phyloP scores from a whole-genome alignment of 2,797 vertebrate species.

The Etheostoma perlongum region DNA sequence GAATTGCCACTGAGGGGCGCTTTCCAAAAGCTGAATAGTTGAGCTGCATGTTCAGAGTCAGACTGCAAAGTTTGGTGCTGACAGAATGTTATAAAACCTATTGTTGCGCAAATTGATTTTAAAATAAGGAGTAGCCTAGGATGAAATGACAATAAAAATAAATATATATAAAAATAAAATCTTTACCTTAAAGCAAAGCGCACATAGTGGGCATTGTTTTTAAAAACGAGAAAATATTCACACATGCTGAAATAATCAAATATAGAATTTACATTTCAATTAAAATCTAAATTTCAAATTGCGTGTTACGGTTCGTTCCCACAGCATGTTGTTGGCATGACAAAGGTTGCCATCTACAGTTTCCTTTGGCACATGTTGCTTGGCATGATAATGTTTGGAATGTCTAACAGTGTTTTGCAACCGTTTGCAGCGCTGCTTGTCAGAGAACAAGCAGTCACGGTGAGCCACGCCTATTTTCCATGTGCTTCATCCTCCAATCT shows the following conservation, averaged over 20 bases:
- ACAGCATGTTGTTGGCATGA: not conserved
- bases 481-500: constrained; percentile 80
- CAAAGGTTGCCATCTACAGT: constrained; percentile 31
- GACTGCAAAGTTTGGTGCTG: constrained; percentile 8
- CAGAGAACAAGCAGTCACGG: constrained; percentile 80
- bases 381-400: constrained; percentile 55
- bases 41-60: not conserved
- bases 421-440: constrained; percentile 40
- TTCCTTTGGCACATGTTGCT: constrained; percentile 57
- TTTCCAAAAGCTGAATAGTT: constrained; percentile 30
- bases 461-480: constrained; percentile 85
- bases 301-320: not conserved
- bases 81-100: not conserved
- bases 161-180: no score
- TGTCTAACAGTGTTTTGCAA: constrained; percentile 59
- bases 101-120: not conserved
- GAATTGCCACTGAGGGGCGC: constrained; percentile 56
- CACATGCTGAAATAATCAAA: not conserved
- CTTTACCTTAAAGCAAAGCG: not conserved
- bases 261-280: not conserved
- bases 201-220: not conserved
- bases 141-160: not conserved
- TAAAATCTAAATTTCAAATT: not conserved
- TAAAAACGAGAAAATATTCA: not conserved
- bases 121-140: not conserved